phyloP scores from a whole-genome alignment of 2,888 invertebrate species.

The Agonum fuliginosum region DNA sequence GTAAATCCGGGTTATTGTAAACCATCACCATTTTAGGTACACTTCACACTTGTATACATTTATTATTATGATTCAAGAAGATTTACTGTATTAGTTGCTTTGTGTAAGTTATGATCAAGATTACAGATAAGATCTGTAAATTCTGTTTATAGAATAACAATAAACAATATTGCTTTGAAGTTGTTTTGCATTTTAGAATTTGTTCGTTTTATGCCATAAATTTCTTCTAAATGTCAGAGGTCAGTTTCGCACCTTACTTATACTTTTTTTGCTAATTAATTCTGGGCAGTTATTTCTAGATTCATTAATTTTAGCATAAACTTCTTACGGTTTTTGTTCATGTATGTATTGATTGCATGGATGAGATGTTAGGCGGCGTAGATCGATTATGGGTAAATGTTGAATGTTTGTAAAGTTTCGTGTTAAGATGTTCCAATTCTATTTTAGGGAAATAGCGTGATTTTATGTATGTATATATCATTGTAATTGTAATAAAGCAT shows the following conservation, averaged over 20 bases:
- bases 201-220: conserved; percentile 24
- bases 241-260: background rate
- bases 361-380: no score
- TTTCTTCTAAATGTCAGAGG: background rate
- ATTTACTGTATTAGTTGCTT: conserved; percentile 7
- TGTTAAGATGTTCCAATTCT: no score
- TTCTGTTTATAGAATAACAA: conserved; percentile 23
- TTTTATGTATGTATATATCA: no score
- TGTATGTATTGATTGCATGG: no score
- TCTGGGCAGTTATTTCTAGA: no score
- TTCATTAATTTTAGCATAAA: no score
- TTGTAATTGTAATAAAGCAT: no score
- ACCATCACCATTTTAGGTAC: conserved; percentile 18
- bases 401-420: no score
- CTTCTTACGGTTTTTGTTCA: no score
- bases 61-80: background rate
- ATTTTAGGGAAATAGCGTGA: no score
- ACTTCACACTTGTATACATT: background rate
- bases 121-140: conserved; percentile 1
- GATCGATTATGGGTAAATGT: no score
- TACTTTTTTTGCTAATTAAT: background rate
- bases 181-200: conserved; percentile 26
- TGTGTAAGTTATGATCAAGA: conserved; percentile 19
- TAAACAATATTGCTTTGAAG: conserved; percentile 22
- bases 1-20: conserved; percentile 27